phyloP scores from a whole-genome alignment of 2,797 vertebrate genomes.

The Pseudomugil tenellus region DNA sequence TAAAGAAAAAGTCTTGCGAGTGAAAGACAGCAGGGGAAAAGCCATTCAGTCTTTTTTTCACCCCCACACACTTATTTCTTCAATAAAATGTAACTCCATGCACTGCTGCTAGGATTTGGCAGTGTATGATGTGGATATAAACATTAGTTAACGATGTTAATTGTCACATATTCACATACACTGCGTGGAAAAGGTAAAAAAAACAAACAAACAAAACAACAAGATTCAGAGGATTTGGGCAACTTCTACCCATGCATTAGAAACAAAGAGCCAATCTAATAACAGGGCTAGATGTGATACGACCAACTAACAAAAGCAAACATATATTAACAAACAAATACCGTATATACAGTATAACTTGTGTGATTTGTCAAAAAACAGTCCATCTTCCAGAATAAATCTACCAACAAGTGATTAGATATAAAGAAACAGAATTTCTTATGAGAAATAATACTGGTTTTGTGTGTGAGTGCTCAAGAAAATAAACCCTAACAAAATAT shows the following conservation, averaged over 20 bases:
- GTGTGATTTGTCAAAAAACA: conserved; percentile 53
- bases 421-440: conserved; percentile 35
- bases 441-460: conserved; percentile 48
- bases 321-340: conserved; percentile 61
- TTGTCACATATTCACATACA: conserved; percentile 72
- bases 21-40: conserved; percentile 32
- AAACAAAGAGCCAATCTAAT: conserved; percentile 52
- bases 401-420: conserved; percentile 31
- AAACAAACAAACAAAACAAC: conserved; percentile 46
- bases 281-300: conserved; percentile 49
- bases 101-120: conserved; percentile 55
- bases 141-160: conserved; percentile 57
- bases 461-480: conserved; percentile 23
- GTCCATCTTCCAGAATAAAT: conserved; percentile 34
- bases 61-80: conserved; percentile 13
- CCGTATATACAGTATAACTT: conserved; percentile 48
- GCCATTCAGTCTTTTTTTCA: conserved; percentile 7
- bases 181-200: conserved; percentile 49
- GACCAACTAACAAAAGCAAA: conserved; percentile 62
- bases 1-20: conserved; percentile 7
- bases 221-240: conserved; percentile 49
- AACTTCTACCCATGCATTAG: conserved; percentile 71
- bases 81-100: conserved; percentile 38
- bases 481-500: conserved; percentile 65
- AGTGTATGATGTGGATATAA: conserved; percentile 53